Evolutionary conservation across 2,888 invertebrate genomes (phyloP).

Genomic region (Aplocera efformata): DNA sequence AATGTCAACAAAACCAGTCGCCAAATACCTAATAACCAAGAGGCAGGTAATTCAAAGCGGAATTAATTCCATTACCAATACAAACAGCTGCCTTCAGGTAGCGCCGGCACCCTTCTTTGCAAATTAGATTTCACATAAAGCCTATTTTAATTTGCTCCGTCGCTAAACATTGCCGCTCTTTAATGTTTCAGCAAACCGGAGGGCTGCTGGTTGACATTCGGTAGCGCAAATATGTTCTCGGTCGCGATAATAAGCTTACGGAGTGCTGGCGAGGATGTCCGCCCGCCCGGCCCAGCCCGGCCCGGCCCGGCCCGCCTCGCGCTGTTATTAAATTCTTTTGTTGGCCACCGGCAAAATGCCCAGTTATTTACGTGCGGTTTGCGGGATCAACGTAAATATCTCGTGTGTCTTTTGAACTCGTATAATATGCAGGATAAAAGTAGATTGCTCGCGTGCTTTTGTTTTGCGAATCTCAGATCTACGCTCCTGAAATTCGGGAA

Average conservation of each 20-base stretch:
- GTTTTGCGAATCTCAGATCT: constrained; percentile 15
- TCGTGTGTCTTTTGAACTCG: constrained; percentile 60
- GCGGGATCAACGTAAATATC: constrained; percentile 66
- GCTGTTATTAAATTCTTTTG: constrained; percentile 77
- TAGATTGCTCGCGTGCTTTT: constrained; percentile 54
- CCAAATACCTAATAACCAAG: constrained; percentile 26
- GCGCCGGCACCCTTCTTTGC: constrained; percentile 64
- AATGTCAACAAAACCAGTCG: constrained; percentile 25
- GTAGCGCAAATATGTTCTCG: constrained; percentile 72
- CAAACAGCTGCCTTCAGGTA: constrained; percentile 64
- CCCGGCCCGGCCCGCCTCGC: constrained; percentile 50
- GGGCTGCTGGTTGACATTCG: constrained; percentile 63
- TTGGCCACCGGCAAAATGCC: constrained; percentile 58
- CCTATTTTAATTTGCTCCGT: constrained; percentile 78
- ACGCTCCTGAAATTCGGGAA: constrained; percentile 10
- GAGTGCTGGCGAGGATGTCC: constrained; percentile 46
- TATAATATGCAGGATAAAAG: constrained; percentile 48
- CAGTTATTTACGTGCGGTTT: constrained; percentile 63
- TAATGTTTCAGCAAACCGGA: constrained; percentile 72
- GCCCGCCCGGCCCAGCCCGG: constrained; percentile 47
- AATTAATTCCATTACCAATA: constrained; percentile 75
- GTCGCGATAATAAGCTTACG: constrained; percentile 73
- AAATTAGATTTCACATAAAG: constrained; percentile 79
- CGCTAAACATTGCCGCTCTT: constrained; percentile 73
- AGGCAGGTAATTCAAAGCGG: constrained; percentile 56